Percentiles rank a stretch among this genome's conserved stretches.
These are phyloP conservation scores for Mythimna ferrago DNA, from an alignment of 2,888 invertebrate genomes.

Conservation along the genomic window DNA sequence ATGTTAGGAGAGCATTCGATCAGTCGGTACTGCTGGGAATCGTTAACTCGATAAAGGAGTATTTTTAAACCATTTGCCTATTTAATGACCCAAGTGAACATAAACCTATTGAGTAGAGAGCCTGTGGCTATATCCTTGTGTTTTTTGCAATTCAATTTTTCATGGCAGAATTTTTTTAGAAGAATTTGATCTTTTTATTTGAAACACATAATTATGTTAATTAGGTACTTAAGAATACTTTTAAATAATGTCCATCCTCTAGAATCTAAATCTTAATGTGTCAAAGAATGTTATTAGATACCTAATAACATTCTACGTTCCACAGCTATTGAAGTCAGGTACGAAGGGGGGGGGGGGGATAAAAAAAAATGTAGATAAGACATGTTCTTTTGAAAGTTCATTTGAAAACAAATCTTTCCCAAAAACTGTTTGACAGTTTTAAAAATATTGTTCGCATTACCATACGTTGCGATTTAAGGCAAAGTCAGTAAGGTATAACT, in stretches of 20 bases:
- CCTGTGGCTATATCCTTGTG: background rate
- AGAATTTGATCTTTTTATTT: background rate
- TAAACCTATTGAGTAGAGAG: background rate
- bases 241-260: background rate
- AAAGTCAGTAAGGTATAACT: too few species aligned
- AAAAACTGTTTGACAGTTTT: background rate
- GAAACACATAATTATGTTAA: too few species aligned
- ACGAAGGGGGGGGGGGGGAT: too few species aligned
- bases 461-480: too few species aligned
- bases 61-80: background rate
- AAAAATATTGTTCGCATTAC: background rate
- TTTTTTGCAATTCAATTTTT: background rate
- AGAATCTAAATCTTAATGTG: background rate
- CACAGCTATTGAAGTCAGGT: too few species aligned
- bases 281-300: background rate
- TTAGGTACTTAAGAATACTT: background rate
- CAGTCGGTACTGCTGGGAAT: constrained; percentile 20
- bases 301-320: too few species aligned
- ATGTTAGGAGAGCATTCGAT: constrained; percentile 50
- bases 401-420: too few species aligned
- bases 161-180: background rate
- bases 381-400: too few species aligned
- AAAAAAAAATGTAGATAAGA: too few species aligned
- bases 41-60: background rate
- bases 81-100: background rate